These are phyloP conservation scores for Hydra vulgaris DNA, from an alignment of 30 jellyfish, hydroid and myxozoan genomes.

Conservation along the genomic window DNA sequence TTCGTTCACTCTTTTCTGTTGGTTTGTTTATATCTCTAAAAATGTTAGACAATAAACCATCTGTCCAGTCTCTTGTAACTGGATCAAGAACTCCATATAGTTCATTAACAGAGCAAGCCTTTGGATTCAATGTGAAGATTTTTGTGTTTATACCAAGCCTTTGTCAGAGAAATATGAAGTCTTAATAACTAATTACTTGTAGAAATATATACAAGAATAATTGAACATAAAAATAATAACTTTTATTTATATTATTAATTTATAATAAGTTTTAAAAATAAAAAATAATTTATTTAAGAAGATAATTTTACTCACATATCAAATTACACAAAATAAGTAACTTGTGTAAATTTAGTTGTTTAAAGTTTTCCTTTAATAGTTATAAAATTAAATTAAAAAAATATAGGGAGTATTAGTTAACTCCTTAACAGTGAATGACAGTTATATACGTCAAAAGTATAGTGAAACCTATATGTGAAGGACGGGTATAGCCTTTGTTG, in stretches of 20 bases:
- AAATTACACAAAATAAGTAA: too few species aligned
- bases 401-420: too few species aligned
- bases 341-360: too few species aligned
- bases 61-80: slow-evolving; percentile 99
- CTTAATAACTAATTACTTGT: background rate
- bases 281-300: too few species aligned
- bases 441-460: too few species aligned
- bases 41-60: slow-evolving; percentile 91
- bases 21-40: slow-evolving; percentile 95
- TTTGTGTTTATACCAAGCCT: slow-evolving; percentile 86
- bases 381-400: too few species aligned
- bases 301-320: too few species aligned
- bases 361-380: too few species aligned
- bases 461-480: too few species aligned
- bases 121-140: slow-evolving; percentile 85
- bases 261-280: too few species aligned
- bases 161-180: background rate
- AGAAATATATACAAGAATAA: background rate
- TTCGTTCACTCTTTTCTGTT: slow-evolving; percentile 92
- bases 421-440: too few species aligned
- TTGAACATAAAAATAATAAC: background rate
- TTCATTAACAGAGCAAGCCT: slow-evolving; percentile 97
- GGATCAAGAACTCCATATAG: slow-evolving; percentile 96
- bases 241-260: background rate
- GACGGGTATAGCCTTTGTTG: too few species aligned